Evolutionary conservation across 2,888 invertebrate genomes (phyloP).

Genomic region (Trissoscelio sp.): DNA sequence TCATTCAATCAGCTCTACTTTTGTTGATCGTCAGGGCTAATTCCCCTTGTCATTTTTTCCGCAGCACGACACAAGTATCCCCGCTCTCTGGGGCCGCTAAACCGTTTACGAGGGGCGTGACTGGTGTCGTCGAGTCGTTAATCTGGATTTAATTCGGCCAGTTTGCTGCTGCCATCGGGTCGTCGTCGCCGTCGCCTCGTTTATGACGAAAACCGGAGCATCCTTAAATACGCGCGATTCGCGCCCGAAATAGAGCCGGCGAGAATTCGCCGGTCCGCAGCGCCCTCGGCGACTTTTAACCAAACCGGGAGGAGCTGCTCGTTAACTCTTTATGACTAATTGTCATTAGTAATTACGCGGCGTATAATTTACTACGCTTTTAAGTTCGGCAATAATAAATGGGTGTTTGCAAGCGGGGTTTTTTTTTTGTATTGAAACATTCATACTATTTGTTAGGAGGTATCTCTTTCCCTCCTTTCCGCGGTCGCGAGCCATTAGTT

Average conservation of each 20-base stretch:
- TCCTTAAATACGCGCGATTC: constrained; percentile 78
- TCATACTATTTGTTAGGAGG: too few species aligned
- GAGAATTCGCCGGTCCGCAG: constrained; percentile 73
- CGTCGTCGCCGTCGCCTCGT: constrained; percentile 64
- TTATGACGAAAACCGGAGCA: constrained; percentile 78
- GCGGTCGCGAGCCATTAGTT: constrained; percentile 53
- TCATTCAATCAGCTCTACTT: constrained; percentile 4
- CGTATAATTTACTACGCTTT: too few species aligned
- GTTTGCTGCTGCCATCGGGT: neutral
- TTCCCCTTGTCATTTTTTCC: constrained; percentile 23
- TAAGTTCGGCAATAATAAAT: too few species aligned
- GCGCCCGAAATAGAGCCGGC: constrained; percentile 76
- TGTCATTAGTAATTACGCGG: neutral
- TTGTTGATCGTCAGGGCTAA: constrained; percentile 5
- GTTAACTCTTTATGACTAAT: neutral
- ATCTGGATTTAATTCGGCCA: constrained; percentile 6
- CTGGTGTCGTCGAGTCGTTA: constrained; percentile 32
- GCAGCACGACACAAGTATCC: constrained; percentile 22
- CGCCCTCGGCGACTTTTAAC: constrained; percentile 9
- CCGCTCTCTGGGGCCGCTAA: neutral
- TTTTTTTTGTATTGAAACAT: too few species aligned
- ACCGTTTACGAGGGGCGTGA: constrained; percentile 26
- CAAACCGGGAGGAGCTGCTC: neutral
- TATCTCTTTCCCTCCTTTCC: constrained; percentile 48
- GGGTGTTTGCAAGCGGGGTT: too few species aligned